These are phyloP conservation scores for Trichogramma dendrolimi DNA, from an alignment of 2,888 invertebrate species.

Conservation along the genomic window DNA sequence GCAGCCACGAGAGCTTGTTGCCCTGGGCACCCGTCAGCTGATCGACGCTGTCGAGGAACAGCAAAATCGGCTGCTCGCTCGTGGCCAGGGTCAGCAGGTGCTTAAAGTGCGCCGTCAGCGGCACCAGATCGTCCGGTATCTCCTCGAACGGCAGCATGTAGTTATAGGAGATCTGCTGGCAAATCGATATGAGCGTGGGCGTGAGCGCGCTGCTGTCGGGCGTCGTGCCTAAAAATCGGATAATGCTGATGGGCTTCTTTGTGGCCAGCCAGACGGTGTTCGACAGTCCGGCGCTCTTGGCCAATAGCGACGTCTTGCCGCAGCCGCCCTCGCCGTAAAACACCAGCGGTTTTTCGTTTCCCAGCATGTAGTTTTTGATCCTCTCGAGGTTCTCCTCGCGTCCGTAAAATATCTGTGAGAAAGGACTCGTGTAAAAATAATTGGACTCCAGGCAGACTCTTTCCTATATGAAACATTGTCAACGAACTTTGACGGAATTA, in stretches of 20 bases:
- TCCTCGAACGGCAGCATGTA: slow-evolving; percentile 86
- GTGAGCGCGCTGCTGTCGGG: slow-evolving; percentile 94
- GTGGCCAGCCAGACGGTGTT: slow-evolving; percentile 68
- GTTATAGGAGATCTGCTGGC: slow-evolving; percentile 92
- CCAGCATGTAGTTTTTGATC: slow-evolving; percentile 79
- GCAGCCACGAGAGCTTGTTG: slow-evolving; percentile 94
- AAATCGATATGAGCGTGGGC: slow-evolving; percentile 90
- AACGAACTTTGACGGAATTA: slow-evolving; percentile 75
- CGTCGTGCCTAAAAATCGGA: slow-evolving; percentile 94
- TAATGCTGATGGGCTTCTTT: slow-evolving; percentile 77
- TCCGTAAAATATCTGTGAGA: slow-evolving; percentile 77
- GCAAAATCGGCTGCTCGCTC: slow-evolving; percentile 76
- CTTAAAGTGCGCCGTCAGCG: slow-evolving; percentile 93
- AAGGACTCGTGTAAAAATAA: neutral
- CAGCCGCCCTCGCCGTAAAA: slow-evolving; percentile 95
- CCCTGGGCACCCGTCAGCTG: slow-evolving; percentile 92
- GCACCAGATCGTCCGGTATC: slow-evolving; percentile 94
- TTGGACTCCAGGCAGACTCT: neutral
- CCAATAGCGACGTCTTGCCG: slow-evolving; percentile 92
- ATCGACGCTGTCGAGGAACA: slow-evolving; percentile 95
- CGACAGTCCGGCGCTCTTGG: slow-evolving; percentile 84
- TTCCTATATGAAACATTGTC: neutral
- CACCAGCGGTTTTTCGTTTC: slow-evolving; percentile 81
- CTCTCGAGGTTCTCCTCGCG: slow-evolving; percentile 78
- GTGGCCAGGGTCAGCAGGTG: slow-evolving; percentile 81